Percentiles rank a stretch among this genome's conserved stretches.
Evolutionary conservation across 2,888 invertebrate species (phyloP).

Genomic region (Seira musarum): DNA sequence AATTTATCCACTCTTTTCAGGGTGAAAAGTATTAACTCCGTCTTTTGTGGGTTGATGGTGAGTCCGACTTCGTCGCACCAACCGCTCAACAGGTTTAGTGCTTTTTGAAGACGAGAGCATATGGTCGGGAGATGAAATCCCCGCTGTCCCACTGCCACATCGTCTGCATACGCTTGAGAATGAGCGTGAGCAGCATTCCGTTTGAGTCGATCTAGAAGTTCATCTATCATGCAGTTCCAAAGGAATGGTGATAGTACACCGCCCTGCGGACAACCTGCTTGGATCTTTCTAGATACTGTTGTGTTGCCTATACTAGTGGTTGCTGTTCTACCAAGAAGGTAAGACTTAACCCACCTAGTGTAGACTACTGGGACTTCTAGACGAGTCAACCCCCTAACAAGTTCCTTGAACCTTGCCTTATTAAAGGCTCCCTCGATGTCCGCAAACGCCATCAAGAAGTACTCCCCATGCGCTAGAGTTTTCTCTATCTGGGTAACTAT

Average conservation of each 20-base stretch:
- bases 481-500: conserved; percentile 21
- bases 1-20: too few relatives aligned
- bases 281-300: background rate
- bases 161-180: conserved; percentile 61
- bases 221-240: conserved; percentile 70
- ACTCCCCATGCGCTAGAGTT: conserved; percentile 40
- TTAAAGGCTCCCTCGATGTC: conserved; percentile 70
- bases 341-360: background rate
- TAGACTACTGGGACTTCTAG: background rate
- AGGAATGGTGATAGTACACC: conserved; percentile 70
- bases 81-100: background rate
- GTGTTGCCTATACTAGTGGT: background rate
- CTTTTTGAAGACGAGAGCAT: background rate
- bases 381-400: background rate
- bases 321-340: background rate
- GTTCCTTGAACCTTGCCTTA: conserved; percentile 43
- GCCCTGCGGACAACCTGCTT: conserved; percentile 70
- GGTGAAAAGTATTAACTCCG: too few relatives aligned
- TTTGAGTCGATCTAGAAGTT: conserved; percentile 59
- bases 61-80: conserved; percentile 25
- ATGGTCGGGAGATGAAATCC: conserved; percentile 11
- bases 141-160: conserved; percentile 20
- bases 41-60: background rate
- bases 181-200: background rate
- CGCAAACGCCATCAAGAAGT: conserved; percentile 57